Evolutionary conservation across 1,140 invertebrate genomes (phyloP).

Genomic region (Hypothenemus hampei): DNA sequence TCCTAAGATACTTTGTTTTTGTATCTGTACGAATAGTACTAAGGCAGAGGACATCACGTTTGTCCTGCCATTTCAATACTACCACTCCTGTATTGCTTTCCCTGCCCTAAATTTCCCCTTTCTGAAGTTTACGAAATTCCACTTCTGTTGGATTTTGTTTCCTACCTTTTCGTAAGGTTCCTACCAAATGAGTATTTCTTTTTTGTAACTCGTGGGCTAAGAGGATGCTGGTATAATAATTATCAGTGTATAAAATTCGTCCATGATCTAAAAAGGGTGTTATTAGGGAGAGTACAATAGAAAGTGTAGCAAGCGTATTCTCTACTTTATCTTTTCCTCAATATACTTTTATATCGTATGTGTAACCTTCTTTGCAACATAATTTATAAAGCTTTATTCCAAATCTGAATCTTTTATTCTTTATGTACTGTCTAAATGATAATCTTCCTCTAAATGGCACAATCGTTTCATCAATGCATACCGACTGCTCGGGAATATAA

Average conservation of each 20-base stretch:
- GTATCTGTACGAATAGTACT: slow-evolving; percentile 9
- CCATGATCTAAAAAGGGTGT: slow-evolving; percentile 3
- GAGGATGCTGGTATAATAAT: slow-evolving; percentile 44
- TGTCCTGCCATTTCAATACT: slow-evolving; percentile 15
- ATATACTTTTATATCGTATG: slow-evolving; percentile 5
- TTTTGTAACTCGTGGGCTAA: slow-evolving; percentile 36
- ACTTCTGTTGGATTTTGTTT: slow-evolving; percentile 14
- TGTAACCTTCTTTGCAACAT: background rate
- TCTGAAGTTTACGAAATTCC: background rate
- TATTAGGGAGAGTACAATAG: slow-evolving; percentile 3
- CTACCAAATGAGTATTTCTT: slow-evolving; percentile 14
- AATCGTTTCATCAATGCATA: slow-evolving; percentile 19
- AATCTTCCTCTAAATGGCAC: slow-evolving; percentile 18
- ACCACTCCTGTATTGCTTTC: slow-evolving; percentile 16
- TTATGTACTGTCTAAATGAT: slow-evolving; percentile 15
- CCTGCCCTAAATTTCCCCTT: slow-evolving; percentile 7
- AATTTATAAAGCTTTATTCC: slow-evolving; percentile 14
- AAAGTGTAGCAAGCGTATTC: background rate
- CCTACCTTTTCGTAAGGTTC: slow-evolving; percentile 10
- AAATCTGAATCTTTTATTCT: slow-evolving; percentile 11
- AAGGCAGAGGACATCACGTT: slow-evolving; percentile 34
- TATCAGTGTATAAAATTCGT: slow-evolving; percentile 32
- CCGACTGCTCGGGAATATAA: background rate
- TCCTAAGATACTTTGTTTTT: background rate
- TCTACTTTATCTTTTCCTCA: slow-evolving; percentile 7